These are phyloP conservation scores for Fringilla coelebs DNA, from an alignment of 2,797 vertebrate genomes.

Conservation along the genomic window DNA sequence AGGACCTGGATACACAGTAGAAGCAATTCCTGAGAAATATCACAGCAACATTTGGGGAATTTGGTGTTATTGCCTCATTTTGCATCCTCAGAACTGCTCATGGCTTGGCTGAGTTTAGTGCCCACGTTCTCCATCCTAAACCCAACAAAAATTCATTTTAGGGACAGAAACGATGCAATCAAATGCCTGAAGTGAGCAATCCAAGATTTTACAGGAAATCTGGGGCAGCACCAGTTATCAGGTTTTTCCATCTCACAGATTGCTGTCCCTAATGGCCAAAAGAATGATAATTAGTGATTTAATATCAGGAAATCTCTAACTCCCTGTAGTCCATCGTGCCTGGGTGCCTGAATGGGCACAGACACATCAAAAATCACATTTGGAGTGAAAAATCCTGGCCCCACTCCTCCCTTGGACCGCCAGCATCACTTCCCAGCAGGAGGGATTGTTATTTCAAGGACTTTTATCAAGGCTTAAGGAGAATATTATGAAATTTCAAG, in stretches of 20 bases:
- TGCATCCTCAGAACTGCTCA: neutral
- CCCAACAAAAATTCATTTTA: neutral
- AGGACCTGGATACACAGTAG: neutral
- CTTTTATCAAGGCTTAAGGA: neutral
- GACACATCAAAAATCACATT: neutral
- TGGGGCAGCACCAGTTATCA: neutral
- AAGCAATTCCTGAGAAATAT: neutral
- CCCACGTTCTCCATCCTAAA: neutral
- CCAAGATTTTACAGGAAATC: neutral
- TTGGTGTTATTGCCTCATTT: neutral
- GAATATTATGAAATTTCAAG: neutral
- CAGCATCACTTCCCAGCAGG: neutral
- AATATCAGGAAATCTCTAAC: neutral
- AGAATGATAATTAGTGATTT: neutral
- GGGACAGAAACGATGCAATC: neutral
- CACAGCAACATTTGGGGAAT: neutral
- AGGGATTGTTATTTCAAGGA: neutral
- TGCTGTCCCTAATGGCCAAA: neutral
- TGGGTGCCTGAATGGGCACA: neutral
- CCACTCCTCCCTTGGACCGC: neutral
- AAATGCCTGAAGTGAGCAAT: neutral
- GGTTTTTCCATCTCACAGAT: neutral
- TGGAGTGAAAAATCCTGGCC: neutral
- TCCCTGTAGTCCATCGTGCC: neutral
- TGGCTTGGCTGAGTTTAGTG: neutral